phyloP scores from a whole-genome alignment of 2,797 vertebrate genomes.

The Rhinella marina region DNA sequence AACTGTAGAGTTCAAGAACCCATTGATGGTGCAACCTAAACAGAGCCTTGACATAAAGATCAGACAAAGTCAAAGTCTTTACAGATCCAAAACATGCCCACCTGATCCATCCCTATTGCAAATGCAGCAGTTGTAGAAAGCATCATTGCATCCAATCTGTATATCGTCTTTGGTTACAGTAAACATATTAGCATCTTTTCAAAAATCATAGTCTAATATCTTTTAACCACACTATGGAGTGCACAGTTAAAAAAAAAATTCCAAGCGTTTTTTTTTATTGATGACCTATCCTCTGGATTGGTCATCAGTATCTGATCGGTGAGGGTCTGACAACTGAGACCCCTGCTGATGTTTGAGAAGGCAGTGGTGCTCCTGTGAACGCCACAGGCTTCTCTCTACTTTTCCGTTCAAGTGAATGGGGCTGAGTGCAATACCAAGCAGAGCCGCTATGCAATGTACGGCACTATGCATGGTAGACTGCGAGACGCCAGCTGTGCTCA shows the following conservation, averaged over 20 bases:
- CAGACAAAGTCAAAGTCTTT: constrained; percentile 11
- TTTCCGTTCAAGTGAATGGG: too few species aligned
- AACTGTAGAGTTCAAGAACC: constrained; percentile 39
- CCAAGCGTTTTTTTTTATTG: too few species aligned
- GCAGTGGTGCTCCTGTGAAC: too few species aligned
- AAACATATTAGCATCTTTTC: background rate
- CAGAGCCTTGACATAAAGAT: constrained; percentile 35
- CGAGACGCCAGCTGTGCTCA: too few species aligned
- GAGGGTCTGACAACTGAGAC: too few species aligned
- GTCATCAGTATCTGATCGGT: too few species aligned
- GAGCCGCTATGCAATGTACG: too few species aligned
- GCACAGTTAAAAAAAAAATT: too few species aligned
- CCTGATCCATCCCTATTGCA: background rate
- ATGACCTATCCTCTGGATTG: background rate
- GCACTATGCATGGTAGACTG: too few species aligned
- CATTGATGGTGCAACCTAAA: constrained; percentile 14
- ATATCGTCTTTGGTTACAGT: background rate
- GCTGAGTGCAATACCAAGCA: too few species aligned
- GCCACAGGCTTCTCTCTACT: too few species aligned
- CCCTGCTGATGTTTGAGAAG: too few species aligned
- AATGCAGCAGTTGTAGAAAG: background rate
- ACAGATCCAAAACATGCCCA: constrained; percentile 14
- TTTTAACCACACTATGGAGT: background rate
- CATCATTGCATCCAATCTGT: background rate
- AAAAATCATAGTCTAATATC: background rate